Evolutionary conservation across 1,140 invertebrate species (phyloP).

Genomic region (Dreissena polymorpha): DNA sequence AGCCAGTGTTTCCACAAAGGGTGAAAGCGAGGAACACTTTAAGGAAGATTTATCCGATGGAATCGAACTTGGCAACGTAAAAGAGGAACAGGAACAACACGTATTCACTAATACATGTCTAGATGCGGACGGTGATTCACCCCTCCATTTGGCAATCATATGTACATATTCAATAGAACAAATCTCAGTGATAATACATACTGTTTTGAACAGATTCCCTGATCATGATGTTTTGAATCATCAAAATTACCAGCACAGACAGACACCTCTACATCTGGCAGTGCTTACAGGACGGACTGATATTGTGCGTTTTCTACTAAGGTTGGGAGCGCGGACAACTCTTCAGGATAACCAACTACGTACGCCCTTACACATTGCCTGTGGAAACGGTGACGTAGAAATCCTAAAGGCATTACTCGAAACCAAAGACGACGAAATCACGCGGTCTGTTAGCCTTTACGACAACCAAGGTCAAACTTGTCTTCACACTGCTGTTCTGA

Average conservation of each 20-base stretch:
- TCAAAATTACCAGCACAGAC: constrained; percentile 65
- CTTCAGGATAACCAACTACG: constrained; percentile 67
- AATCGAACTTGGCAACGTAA: too few relatives aligned
- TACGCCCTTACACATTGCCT: constrained; percentile 76
- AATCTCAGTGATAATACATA: constrained; percentile 52
- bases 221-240: constrained; percentile 59
- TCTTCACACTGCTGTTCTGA: constrained; percentile 4
- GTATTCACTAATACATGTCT: too few relatives aligned
- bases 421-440: neutral
- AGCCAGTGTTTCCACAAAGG: too few relatives aligned
- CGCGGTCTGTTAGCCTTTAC: neutral
- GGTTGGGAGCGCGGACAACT: constrained; percentile 83
- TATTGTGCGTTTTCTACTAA: constrained; percentile 84
- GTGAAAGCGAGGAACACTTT: too few relatives aligned
- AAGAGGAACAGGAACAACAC: too few relatives aligned
- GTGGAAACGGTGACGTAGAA: constrained; percentile 83
- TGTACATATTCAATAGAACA: constrained; percentile 15
- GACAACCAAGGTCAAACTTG: constrained; percentile 34
- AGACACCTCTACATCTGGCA: constrained; percentile 87
- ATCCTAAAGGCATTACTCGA: constrained; percentile 3
- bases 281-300: constrained; percentile 84
- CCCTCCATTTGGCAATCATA: constrained; percentile 71
- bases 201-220: constrained; percentile 60
- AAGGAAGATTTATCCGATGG: too few relatives aligned
- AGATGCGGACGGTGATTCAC: constrained; percentile 43